These are phyloP conservation scores for Sphaerodactylus townsendi DNA, from an alignment of 2,113 vertebrate genomes.

Conservation along the genomic window DNA sequence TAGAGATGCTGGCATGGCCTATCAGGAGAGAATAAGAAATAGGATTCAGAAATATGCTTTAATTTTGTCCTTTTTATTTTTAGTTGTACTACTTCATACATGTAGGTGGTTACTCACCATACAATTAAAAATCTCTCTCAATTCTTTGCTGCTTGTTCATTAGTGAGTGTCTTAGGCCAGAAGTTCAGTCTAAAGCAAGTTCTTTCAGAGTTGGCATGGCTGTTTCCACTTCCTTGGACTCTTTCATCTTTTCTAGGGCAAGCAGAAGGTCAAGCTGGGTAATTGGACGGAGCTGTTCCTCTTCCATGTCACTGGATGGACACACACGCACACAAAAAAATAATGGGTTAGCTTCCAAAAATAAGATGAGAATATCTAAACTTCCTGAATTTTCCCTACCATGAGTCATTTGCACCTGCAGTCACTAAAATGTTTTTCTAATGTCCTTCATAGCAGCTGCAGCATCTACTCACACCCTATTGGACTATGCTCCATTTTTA, in stretches of 20 bases:
- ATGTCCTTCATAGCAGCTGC: no score
- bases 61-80: not conserved
- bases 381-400: no score
- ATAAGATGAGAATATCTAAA: not conserved
- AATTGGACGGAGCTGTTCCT: constrained; percentile 72
- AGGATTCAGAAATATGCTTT: not conserved
- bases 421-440: no score
- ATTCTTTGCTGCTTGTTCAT: not conserved
- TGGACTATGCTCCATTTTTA: no score
- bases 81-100: not conserved
- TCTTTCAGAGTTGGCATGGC: constrained; percentile 51
- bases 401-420: no score
- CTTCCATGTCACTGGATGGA: constrained; percentile 57
- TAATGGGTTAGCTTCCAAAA: not conserved
- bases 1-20: not conserved
- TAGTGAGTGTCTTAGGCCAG: not conserved
- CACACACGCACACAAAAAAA: not conserved
- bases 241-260: constrained; percentile 81
- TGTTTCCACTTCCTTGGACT: constrained; percentile 68
- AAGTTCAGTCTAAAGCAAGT: constrained; percentile 70
- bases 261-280: constrained; percentile 81
- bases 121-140: not conserved
- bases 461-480: no score
- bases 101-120: not conserved
- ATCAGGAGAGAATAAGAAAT: not conserved